Evolutionary conservation across 2,888 invertebrate genomes (phyloP).

Genomic region (Stenoptilia bipunctidactyla): DNA sequence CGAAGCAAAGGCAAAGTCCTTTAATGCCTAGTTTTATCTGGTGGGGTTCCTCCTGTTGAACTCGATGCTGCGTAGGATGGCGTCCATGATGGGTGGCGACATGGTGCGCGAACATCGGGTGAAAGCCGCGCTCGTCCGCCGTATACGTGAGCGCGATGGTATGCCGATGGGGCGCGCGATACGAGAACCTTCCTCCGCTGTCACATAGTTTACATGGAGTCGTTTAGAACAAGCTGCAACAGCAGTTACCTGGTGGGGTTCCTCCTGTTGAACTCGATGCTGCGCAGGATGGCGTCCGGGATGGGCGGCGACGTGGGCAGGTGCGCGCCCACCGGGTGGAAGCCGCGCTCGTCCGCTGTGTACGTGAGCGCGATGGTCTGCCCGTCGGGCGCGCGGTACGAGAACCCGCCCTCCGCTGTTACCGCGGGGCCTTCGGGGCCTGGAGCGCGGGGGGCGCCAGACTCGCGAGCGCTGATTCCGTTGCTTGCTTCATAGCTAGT

Average conservation of each 20-base stretch:
- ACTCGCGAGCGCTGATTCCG: constrained; percentile 73
- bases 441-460: constrained; percentile 65
- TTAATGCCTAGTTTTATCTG: too few relatives aligned
- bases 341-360: constrained; percentile 80
- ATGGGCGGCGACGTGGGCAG: constrained; percentile 73
- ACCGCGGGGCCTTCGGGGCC: constrained; percentile 67
- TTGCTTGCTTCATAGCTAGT: constrained; percentile 75
- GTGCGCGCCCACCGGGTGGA: constrained; percentile 74
- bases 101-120: constrained; percentile 73
- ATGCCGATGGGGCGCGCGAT: constrained; percentile 76
- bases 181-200: constrained; percentile 77
- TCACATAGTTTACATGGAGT: too few relatives aligned
- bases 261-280: constrained; percentile 50
- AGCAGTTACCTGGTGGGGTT: constrained; percentile 11
- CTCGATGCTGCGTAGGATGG: constrained; percentile 64
- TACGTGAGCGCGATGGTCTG: constrained; percentile 74
- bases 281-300: constrained; percentile 68
- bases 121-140: constrained; percentile 80
- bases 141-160: constrained; percentile 75
- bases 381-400: constrained; percentile 77
- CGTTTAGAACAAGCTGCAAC: too few relatives aligned
- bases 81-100: constrained; percentile 72
- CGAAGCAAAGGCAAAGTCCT: too few relatives aligned
- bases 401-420: constrained; percentile 76
- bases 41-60: constrained; percentile 30